A percentile compares a stretch with the other conserved stretches of the same genome.
These are phyloP conservation scores for Pterocles orientalis DNA, from an alignment of 2,113 vertebrate species.

Conservation along the genomic window DNA sequence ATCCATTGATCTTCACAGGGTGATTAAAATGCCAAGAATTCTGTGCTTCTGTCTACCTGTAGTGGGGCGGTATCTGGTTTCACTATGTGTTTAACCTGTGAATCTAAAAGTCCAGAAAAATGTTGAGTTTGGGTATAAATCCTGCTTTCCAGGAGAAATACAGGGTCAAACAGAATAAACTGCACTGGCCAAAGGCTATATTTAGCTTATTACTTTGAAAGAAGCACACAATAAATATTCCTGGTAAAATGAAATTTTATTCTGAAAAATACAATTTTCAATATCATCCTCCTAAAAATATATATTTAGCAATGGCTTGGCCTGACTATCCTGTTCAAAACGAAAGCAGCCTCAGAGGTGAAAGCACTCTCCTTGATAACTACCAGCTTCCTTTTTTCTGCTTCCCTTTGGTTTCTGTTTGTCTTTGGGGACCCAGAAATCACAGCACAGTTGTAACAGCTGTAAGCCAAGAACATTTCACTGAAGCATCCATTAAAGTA, in stretches of 20 bases:
- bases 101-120: not conserved
- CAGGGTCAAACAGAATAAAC: not conserved
- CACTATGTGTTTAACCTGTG: not conserved
- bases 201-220: not conserved
- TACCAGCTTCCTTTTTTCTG: not conserved
- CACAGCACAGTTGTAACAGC: not conserved
- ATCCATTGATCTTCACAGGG: constrained; percentile 22
- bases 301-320: not conserved
- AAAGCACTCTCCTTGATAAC: not conserved
- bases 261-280: not conserved
- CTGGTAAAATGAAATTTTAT: not conserved
- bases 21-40: constrained; percentile 10
- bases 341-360: not conserved
- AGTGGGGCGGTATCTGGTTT: not conserved
- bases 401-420: not conserved
- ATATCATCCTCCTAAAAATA: not conserved
- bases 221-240: not conserved
- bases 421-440: not conserved
- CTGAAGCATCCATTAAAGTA: not conserved
- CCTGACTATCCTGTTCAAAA: not conserved
- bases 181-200: not conserved
- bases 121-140: not conserved
- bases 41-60: not conserved
- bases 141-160: not conserved
- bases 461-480: not conserved